Conservation (phyloP, 2,888 invertebrate genomes). For the Pterostichus niger region DNA sequence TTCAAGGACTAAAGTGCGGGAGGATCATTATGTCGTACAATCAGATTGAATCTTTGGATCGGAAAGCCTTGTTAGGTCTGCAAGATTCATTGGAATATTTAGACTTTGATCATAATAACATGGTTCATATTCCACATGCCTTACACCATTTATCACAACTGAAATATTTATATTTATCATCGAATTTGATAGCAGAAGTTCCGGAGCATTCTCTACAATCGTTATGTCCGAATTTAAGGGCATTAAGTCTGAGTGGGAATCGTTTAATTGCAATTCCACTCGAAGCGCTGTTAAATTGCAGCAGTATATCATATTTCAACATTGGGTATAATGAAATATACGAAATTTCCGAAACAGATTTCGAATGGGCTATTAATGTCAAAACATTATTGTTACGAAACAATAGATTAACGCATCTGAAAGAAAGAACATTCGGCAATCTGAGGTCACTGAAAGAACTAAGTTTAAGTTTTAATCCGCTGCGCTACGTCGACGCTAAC, state of each 20-base stretch:
- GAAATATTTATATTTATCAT: conserved; percentile 90
- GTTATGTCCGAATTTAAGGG: conserved; percentile 83
- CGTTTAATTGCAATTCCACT: conserved; percentile 87
- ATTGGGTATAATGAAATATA: conserved; percentile 92
- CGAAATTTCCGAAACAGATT: conserved; percentile 87
- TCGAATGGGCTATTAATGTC: conserved; percentile 89
- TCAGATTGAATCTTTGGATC: conserved; percentile 84
- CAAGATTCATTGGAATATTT: conserved; percentile 88
- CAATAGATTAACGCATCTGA: conserved; percentile 88
- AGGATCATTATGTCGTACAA: conserved; percentile 90
- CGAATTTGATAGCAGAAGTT: conserved; percentile 85
- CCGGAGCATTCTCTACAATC: conserved; percentile 82
- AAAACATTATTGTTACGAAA: conserved; percentile 90
- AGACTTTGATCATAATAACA: conserved; percentile 89
- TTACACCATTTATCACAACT: conserved; percentile 84
- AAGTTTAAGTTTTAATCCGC: conserved; percentile 94
- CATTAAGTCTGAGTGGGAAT: conserved; percentile 90
- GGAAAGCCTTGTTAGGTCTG: conserved; percentile 86
- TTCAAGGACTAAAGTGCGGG: conserved; percentile 85
- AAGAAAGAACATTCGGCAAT: conserved; percentile 85
- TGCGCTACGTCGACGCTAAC: conserved; percentile 89
- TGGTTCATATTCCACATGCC: conserved; percentile 85
- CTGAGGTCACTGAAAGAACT: conserved; percentile 90
- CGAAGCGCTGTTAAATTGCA: conserved; percentile 84
- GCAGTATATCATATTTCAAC: conserved; percentile 90